These are phyloP conservation scores for Timandra comae DNA, from an alignment of 2,888 invertebrate genomes.

Conservation along the genomic window DNA sequence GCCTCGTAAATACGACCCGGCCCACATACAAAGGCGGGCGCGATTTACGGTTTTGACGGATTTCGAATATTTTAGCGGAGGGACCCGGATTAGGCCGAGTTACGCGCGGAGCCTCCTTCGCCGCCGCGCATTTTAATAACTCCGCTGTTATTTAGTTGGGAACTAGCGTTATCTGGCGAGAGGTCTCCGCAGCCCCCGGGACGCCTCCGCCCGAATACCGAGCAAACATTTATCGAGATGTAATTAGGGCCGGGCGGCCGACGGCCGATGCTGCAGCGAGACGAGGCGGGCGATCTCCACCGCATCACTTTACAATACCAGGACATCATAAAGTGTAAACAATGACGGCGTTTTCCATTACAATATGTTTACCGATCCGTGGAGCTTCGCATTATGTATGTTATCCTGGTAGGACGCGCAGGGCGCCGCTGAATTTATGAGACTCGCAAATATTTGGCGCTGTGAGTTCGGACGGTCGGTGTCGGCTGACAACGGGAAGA, in stretches of 20 bases:
- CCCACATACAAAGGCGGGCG: conserved; percentile 61
- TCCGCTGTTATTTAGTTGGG: conserved; percentile 42
- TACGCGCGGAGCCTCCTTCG: conserved; percentile 36
- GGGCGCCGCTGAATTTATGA: conserved; percentile 70
- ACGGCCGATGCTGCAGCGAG: too few species aligned
- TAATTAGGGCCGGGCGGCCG: conserved; percentile 17
- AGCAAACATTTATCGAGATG: conserved; percentile 19
- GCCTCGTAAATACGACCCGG: conserved; percentile 58
- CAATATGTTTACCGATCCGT: conserved; percentile 77
- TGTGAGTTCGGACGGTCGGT: conserved; percentile 60
- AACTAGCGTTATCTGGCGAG: conserved; percentile 12
- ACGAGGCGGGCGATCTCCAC: conserved; percentile 40
- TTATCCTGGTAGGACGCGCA: conserved; percentile 69
- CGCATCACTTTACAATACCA: conserved; percentile 63
- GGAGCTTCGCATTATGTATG: conserved; percentile 73
- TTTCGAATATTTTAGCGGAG: conserved; percentile 64
- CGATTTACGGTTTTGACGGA: conserved; percentile 74
- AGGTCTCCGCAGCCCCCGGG: conserved; percentile 7
- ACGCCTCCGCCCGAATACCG: conserved; percentile 10
- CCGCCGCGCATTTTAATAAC: conserved; percentile 44
- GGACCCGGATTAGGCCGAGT: conserved; percentile 47
- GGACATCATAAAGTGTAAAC: conserved; percentile 76
- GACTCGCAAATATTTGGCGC: conserved; percentile 74
- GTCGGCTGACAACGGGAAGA: conserved; percentile 71
- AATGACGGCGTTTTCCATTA: conserved; percentile 76